Evolutionary conservation across 2,888 invertebrate genomes (phyloP), one percentile per base, ranked within the genome.

Genomic region (Rhogogaster chlorosoma): DNA sequence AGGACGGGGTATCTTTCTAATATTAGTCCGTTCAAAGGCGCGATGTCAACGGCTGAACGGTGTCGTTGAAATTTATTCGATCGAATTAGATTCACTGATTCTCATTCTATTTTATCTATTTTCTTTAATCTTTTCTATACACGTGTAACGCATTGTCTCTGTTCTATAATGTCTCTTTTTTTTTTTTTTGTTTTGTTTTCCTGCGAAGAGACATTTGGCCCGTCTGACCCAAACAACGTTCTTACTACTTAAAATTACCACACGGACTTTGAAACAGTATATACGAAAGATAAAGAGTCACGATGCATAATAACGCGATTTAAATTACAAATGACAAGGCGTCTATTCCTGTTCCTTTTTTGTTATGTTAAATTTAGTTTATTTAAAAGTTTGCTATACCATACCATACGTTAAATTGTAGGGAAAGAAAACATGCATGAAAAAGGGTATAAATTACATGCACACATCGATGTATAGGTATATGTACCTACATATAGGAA

Each of bases 231-330:
- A n/a, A 29, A 18, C 36, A 18, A 71, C 18, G 32, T 36, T 38
- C 71, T n/a, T 32, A 71, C 71, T 71, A 71, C 71, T 71, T 71
- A n/a, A 73, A 42, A 42, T 73, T 61, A 73, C 73, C 73, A 42
- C 42, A 42, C 42, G 38, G 22, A 73, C 73, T 73, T 73, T 22
- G 73, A 22, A 12, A 38, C 26, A n/a, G 15, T 61, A 10, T 61
- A 42, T 38, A 73, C n/a, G 7, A 32, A 32, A 71, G 10, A 71
- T 71, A 71, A 36, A 32, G 9, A 15, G 70, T 36, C 70, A 71
- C 38, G 70, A 7, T 22, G 22, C 38, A n/a, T 36, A n/a, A n/a
- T 53, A 53, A n/a, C n/a, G n/a, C n/a, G n/a, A 53, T 53, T 53
- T 53, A 53, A 53, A 53, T 53, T n/a, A n/a, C 53, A 53, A 53